Evolutionary conservation across 2,797 vertebrate genomes (phyloP), one percentile per base, ranked within the genome.

Genomic region (Mallotus villosus): DNA sequence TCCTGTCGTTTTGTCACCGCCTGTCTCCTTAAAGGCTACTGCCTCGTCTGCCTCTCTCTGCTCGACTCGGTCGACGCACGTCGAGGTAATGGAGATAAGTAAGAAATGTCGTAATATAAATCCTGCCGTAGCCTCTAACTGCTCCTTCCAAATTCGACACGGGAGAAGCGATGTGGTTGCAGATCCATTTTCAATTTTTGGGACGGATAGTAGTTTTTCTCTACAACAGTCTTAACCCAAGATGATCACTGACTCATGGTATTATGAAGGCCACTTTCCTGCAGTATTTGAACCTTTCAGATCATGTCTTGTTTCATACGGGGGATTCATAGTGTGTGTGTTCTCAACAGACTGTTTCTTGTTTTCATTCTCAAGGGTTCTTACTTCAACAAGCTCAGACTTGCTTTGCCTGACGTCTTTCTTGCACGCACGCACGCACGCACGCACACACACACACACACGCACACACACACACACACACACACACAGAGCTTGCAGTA

Each of bases 11-110:
- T 80, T 75, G 80, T 78, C 24, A 80, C 82, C 57, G 59, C 77
- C 75, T 27, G 22, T 83, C 82, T 88, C 82, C 85, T 87, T 82
- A 88, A 88, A 65, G 81, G 74, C 71, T 64, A 14, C 62, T 82
- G 71, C 81, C 69, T 70, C 41, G 70, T 79, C 65, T 2, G 74
- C 81, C 19, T 55, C 17, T 55, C 49, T 17, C 17, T 55, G 86
- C 86, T 84, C 16, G 46, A 78, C 76, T 81, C 60, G 77, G 63
- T 49, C 85, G 84, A 89, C 83, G 85, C 74, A 80, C 73, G n/a
- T n/a, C 57, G 72, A 76, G 29, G 51, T 87, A 88, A 88, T 83
- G 83, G 79, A 78, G 63, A 64, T 72, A 78, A 81, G 69, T 68
- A 78, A 80, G 76, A 85, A 79, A 83, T 82, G 88, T 83, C 80